phyloP scores from a whole-genome alignment of 2,888 invertebrate genomes.

The Corbicula japonica region DNA sequence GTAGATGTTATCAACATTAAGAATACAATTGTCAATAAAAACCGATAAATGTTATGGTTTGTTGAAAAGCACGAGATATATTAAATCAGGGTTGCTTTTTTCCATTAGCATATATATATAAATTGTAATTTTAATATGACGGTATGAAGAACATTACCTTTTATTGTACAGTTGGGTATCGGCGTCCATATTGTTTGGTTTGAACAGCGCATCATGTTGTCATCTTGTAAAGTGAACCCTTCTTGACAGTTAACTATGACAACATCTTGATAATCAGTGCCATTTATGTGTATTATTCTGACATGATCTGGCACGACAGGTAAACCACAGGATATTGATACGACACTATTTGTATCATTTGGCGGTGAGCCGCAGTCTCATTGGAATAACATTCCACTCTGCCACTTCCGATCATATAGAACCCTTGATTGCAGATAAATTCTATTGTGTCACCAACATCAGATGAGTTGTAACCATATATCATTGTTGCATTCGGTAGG shows the following conservation, averaged over 20 bases:
- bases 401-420: background rate
- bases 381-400: background rate
- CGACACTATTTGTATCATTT: background rate
- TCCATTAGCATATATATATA: too few species aligned
- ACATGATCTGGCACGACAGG: background rate
- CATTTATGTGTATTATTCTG: background rate
- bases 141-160: background rate
- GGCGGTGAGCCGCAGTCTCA: background rate
- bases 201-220: background rate
- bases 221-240: background rate
- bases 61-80: too few species aligned
- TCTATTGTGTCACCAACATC: background rate
- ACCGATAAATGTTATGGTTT: too few species aligned
- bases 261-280: background rate
- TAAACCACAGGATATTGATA: background rate
- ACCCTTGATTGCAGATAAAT: background rate
- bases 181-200: background rate
- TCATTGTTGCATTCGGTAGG: background rate
- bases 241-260: background rate
- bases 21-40: too few species aligned
- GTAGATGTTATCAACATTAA: too few species aligned
- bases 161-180: background rate
- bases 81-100: too few species aligned
- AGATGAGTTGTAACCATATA: background rate
- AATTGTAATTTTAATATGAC: too few species aligned